Percentiles rank a stretch among this genome's conserved stretches.
These are phyloP conservation scores for Scaptomyza montana DNA, from an alignment of 1,140 invertebrate species.

Conservation along the genomic window DNA sequence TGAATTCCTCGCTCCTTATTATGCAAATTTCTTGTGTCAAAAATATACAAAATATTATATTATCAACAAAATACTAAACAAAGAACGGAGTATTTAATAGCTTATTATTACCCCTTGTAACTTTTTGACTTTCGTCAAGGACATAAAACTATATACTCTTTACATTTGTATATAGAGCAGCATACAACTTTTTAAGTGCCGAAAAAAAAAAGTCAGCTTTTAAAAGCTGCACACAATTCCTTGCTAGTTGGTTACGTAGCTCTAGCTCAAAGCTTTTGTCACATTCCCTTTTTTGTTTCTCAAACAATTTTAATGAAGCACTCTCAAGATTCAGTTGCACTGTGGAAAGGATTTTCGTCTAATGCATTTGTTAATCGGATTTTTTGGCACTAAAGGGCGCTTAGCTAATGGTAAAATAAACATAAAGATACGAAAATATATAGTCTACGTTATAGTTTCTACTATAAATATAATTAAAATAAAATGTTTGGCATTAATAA, in stretches of 20 bases:
- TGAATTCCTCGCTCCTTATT: too few species aligned
- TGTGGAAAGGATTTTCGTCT: conserved; percentile 13
- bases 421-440: too few species aligned
- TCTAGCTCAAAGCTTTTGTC: conserved; percentile 18
- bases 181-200: conserved; percentile 4
- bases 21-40: too few species aligned
- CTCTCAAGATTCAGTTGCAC: conserved; percentile 22
- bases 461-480: too few species aligned
- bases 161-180: conserved; percentile 1
- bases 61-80: too few species aligned
- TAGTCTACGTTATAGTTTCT: too few species aligned
- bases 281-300: conserved; percentile 6
- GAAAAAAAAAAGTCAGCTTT: neutral
- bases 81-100: too few species aligned
- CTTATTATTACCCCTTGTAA: too few species aligned
- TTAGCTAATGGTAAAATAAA: neutral
- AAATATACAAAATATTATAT: too few species aligned
- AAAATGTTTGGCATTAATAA: too few species aligned
- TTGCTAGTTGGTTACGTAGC: conserved; percentile 4
- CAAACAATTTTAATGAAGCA: conserved; percentile 28
- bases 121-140: too few species aligned
- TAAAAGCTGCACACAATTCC: conserved; percentile 24
- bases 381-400: neutral
- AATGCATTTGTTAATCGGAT: conserved; percentile 4
- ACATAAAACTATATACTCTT: neutral